These are phyloP conservation scores for Archegozetes longisetosus DNA, from an alignment of 1,140 invertebrate species.

Conservation along the genomic window DNA sequence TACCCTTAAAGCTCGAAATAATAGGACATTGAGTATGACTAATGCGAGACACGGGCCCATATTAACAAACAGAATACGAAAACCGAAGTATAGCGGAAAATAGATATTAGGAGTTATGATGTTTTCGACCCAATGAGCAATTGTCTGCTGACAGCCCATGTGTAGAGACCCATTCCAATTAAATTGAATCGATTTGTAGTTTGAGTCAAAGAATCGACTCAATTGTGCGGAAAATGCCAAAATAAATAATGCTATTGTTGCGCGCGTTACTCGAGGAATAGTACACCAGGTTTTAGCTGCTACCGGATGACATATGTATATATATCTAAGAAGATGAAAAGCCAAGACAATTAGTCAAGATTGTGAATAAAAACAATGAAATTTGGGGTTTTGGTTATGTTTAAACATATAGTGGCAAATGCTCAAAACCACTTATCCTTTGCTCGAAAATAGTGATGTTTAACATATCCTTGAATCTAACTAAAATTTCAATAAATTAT, in stretches of 20 bases:
- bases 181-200: conserved; percentile 31
- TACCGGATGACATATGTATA: conserved; percentile 76
- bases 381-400: too few relatives aligned
- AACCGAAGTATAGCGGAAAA: conserved; percentile 59
- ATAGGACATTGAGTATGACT: conserved; percentile 69
- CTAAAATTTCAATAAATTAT: too few relatives aligned
- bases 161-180: conserved; percentile 38
- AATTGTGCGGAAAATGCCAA: conserved; percentile 58
- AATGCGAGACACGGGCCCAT: conserved; percentile 69
- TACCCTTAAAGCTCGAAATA: conserved; percentile 64
- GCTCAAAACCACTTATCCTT: too few relatives aligned
- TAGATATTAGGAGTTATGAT: conserved; percentile 48
- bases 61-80: conserved; percentile 80
- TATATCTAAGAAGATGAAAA: too few relatives aligned
- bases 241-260: conserved; percentile 52
- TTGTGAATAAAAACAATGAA: too few relatives aligned
- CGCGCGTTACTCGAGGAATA: conserved; percentile 57
- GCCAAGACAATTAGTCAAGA: too few relatives aligned
- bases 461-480: too few relatives aligned
- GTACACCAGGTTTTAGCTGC: conserved; percentile 69
- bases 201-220: conserved; percentile 52
- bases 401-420: too few relatives aligned
- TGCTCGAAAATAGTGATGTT: too few relatives aligned
- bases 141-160: conserved; percentile 51
- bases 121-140: conserved; percentile 47